A percentile compares a stretch with the other conserved stretches of the same genome.
These are phyloP conservation scores for Carettochelys insculpta DNA, from an alignment of 2,113 vertebrate genomes.

Conservation along the genomic window DNA sequence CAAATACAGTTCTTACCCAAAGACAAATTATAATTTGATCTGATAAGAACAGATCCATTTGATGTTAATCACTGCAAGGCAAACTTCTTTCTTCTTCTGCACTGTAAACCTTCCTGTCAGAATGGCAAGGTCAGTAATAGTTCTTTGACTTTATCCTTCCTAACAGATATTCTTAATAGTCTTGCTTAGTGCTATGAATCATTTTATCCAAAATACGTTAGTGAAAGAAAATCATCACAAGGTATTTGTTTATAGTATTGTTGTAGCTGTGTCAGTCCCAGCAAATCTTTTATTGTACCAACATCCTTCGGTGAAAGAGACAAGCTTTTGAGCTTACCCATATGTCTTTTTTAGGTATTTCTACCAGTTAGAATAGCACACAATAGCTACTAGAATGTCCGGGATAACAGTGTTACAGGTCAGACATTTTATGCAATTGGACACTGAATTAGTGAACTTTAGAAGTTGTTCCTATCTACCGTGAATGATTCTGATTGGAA, in stretches of 20 bases:
- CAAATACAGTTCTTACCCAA: constrained; percentile 8
- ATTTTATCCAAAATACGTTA: background rate
- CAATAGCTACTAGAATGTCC: background rate
- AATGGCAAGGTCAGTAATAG: background rate
- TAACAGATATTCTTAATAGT: constrained; percentile 5
- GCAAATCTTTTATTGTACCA: background rate
- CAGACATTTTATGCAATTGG: fast-evolving
- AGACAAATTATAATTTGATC: constrained; percentile 14
- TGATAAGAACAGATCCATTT: background rate
- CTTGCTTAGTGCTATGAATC: background rate
- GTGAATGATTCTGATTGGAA: background rate
- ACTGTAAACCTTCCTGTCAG: background rate
- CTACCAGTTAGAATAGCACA: background rate
- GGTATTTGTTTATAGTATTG: background rate
- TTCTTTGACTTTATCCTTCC: constrained; percentile 1
- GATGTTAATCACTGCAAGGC: background rate
- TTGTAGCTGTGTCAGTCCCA: background rate
- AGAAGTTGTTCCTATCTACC: background rate
- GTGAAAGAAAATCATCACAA: background rate
- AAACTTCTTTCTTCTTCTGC: background rate
- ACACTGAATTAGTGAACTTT: background rate
- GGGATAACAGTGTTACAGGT: background rate
- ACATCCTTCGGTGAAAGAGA: background rate
- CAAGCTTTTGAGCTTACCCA: background rate
- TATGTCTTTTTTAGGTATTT: background rate